Evolutionary conservation across 2,888 invertebrate genomes (phyloP), one percentile per base, ranked within the genome.

Genomic region (Muscina levida): DNA sequence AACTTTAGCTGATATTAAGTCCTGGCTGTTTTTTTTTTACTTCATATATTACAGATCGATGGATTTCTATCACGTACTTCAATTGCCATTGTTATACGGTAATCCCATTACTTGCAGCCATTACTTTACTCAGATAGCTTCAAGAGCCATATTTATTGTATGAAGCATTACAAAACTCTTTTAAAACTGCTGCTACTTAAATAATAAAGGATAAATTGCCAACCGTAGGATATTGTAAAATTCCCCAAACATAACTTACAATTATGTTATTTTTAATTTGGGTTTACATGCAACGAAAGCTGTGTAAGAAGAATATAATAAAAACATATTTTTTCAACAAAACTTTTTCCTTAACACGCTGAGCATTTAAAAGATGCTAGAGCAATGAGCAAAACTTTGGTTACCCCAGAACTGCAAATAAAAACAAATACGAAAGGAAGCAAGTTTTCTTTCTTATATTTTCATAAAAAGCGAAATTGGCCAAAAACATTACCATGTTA

Each of bases 211-310:
- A 59, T 59, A 59, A 59, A 37, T 57, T 57, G 31, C 13, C 59
- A 15, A 10, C 26, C 65, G 65, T 59, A 77, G 72, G 59, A 62
- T 57, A 67, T 57, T 53, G 17, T 66, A 22, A 31, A 37, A 31
- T 26, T 48, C 44, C 26, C 26, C n/a, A 2, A 53, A 62, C 39
- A 75, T 53, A 72, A 75, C 57, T 79, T 31, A 68, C 39, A 68
- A 68, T 72, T 72, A 76, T 68, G 71, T 57, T 68, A 42, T 72
- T 72, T 79, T 76, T 79, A 79, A 68, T 75, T 75, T 72, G 59
- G 72, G 68, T 53, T 75, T 56, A 71, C 31, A n/a, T n/a, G n/a
- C n/a, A 62, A 44, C 39, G 53, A 19, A 26, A 48, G 11, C 3
- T 31, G 31, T 15, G 51, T 5, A 24, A 39, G n/a, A 10, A 37